Evolutionary conservation across 2,113 vertebrate species (phyloP).

Genomic region (Dissostichus mawsoni): DNA sequence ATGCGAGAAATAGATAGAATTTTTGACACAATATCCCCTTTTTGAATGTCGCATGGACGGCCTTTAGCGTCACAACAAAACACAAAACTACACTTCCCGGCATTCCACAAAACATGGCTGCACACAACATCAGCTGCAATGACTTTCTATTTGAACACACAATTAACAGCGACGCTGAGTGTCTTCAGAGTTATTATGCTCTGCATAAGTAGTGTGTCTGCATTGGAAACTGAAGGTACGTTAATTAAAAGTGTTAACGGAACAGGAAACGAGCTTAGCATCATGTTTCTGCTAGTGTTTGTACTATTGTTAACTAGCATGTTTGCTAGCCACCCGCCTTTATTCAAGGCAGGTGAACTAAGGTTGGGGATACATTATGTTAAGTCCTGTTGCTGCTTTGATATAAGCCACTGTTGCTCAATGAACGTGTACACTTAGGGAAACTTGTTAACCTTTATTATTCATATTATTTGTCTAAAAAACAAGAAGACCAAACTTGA

Average conservation of each 20-base stretch:
- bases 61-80: not conserved
- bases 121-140: not conserved
- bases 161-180: conserved; percentile 29
- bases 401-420: not conserved
- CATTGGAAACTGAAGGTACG: conserved; percentile 59
- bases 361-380: not conserved
- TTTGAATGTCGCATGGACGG: not conserved
- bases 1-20: too few relatives aligned
- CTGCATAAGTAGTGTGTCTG: not conserved
- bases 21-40: too few relatives aligned
- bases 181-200: not conserved
- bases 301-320: conserved; percentile 33
- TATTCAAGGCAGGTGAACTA: not conserved
- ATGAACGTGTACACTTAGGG: not conserved
- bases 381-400: not conserved
- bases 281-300: not conserved
- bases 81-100: conserved; percentile 69
- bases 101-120: conserved; percentile 73
- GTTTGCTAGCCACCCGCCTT: conserved; percentile 11
- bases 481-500: not conserved
- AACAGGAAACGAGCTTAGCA: not conserved
- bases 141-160: not conserved
- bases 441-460: not conserved
- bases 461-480: not conserved
- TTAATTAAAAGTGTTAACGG: not conserved